A percentile compares a stretch with the other conserved stretches of the same genome.
These are phyloP conservation scores for Drosophila parvula DNA, from an alignment of 1,140 invertebrate species.

Conservation along the genomic window DNA sequence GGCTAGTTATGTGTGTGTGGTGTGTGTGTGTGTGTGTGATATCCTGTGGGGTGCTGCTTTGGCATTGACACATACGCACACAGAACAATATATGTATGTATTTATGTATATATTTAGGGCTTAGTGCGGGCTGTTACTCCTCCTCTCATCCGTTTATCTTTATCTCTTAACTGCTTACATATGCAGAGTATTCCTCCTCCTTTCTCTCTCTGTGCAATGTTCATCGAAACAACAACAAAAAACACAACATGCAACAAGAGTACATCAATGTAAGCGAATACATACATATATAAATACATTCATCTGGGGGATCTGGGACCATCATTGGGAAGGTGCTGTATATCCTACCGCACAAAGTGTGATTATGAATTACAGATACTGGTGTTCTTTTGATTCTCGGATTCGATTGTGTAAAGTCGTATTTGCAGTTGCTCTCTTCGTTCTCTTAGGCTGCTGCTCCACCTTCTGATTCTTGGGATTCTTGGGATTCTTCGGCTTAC, in stretches of 20 bases:
- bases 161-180: too few species aligned
- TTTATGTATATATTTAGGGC: not conserved
- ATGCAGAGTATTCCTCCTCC: not conserved
- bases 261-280: conserved; percentile 51
- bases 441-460: not conserved
- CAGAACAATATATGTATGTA: conserved; percentile 5
- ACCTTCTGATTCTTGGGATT: not conserved
- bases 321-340: not conserved
- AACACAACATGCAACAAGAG: conserved; percentile 54
- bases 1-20: conserved; percentile 1
- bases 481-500: not conserved
- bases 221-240: conserved; percentile 50
- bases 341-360: conserved; percentile 6
- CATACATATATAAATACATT: conserved; percentile 49
- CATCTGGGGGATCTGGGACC: conserved; percentile 20
- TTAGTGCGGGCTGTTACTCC: conserved; percentile 1
- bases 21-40: conserved; percentile 22
- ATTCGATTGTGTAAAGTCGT: conserved; percentile 21
- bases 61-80: conserved; percentile 21
- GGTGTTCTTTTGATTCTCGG: conserved; percentile 33
- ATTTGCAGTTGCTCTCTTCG: conserved; percentile 1
- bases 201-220: conserved; percentile 33
- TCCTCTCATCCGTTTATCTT: not conserved
- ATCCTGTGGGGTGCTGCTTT: conserved; percentile 21
- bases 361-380: conserved; percentile 21